Evolutionary conservation across 1,140 invertebrate genomes (phyloP), one percentile per base, ranked within the genome.

Genomic region (Calephelis nemesis): DNA sequence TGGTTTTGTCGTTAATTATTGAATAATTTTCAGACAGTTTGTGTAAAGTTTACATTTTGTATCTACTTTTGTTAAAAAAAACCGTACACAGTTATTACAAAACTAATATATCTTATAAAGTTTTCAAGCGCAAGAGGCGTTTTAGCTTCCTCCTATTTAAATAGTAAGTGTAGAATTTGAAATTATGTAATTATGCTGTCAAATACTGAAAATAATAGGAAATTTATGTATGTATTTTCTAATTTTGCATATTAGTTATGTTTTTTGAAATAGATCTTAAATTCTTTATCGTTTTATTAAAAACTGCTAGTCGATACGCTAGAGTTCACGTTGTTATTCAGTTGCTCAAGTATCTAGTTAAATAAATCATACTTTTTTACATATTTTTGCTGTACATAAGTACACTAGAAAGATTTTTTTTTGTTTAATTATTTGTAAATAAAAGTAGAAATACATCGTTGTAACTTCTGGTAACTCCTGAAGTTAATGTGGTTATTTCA

Each of bases 131-230:
- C 52, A 30, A 58, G 52, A 39, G 9, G 52, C 52, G 52, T 58
- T 58, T 58, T 58, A 58, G 19, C 19, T 12, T 30, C 5, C 30
- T 30, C 52, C 52, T 58, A 58, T 9, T 58, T 58, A 58, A 58
- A 58, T 58, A 11, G 8, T 58, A 30, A 58, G 11, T 30, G 4
- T 30, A 19, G 19, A 58, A 9, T 39, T 58, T 58, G 11, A 11
- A 11, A 58, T 39, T 5, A 15, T 30, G 19, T 9, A 39, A 58
- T 58, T 58, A 58, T 58, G 19, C 9, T 58, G 52, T 58, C 19
- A 58, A 30, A 11, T 58, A 30, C 10, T 19, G 19, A 58, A 58
- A 58, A 58, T 30, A 9, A 30, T 58, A 13, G 30, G 19, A 10
- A 54, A 15, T 54, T 19, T 30, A 54, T 19, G 8, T 45, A 8